Base-by-base conservation (phyloP, 2,888 invertebrate species). In the Falcaria lacertinaria region DNA sequence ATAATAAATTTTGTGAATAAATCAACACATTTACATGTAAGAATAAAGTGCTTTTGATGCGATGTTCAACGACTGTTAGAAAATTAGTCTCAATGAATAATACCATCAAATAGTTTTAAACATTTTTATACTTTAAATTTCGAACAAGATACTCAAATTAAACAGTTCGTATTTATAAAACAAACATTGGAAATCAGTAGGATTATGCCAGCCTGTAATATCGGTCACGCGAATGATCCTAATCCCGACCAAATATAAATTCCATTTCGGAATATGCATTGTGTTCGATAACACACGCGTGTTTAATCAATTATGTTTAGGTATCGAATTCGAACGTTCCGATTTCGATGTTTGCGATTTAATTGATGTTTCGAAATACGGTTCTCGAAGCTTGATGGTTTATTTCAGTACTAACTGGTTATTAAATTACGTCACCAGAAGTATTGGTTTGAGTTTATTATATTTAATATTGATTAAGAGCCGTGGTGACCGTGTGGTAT, bases 221-320 rank as follows among this genome's bases (percentile, higher is more conserved):
- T 48, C 44, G 44, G 50, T 58, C 63, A 53, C 54, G 46, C 57
- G 53, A 54, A 51, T 48, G 60, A 44, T 63, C 57, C 67, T 60
- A 64, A 64, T 63, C 65, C 58, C 44, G 54, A 59, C 57, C 48
- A 44, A 55, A 50, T 50, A 48, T 52, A 49, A 62, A 69, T 61
- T 56, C 41, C 45, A 47, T 49, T 39, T 52, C 56, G 46, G 57
- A 62, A 58, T 48, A 47, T 52, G 69, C 69, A 78, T 82, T 81
- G 81, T 71, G 58, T 74, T 73, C 74, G 68, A 77, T 78, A 56
- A 54, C 69, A 64, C 62, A 71, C 65, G 77, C 83, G 82, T 84
- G 82, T 76, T 82, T 72, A 86, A 87, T 87, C 85, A 79, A 87
- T 87, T 87, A 71, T 70, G 64, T 77, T 81, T 80, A 81, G 79